Evolutionary conservation across 2,113 vertebrate species (phyloP).

Genomic region (Narcine bancroftii): DNA sequence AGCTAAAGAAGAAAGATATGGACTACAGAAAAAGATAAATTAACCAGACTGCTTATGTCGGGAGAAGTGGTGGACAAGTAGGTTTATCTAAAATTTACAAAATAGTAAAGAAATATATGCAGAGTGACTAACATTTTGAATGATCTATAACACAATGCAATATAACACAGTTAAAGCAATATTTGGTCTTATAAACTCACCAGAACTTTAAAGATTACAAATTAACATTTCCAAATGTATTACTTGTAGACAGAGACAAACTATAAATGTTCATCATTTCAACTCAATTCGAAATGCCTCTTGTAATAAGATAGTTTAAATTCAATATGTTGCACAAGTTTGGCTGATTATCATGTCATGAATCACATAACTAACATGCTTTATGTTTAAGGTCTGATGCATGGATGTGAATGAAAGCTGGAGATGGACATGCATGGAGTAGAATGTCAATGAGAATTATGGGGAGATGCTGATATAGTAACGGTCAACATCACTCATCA

Average conservation of each 20-base stretch:
- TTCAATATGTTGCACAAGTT: neutral
- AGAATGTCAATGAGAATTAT: neutral
- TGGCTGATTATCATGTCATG: neutral
- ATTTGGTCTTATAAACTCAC: neutral
- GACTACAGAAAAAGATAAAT: neutral
- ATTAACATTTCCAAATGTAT: neutral
- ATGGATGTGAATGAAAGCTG: neutral
- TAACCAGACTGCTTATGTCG: neutral
- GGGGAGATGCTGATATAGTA: neutral
- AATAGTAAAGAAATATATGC: neutral
- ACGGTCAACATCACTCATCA: slow-evolving; percentile 18
- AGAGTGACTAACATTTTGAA: neutral
- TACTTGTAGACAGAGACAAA: neutral
- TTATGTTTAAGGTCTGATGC: neutral
- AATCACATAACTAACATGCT: neutral
- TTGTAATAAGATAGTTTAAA: neutral
- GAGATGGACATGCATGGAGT: neutral
- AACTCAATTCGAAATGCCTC: neutral
- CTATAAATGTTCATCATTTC: neutral
- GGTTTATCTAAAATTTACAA: neutral
- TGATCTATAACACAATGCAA: neutral
- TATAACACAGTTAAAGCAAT: neutral
- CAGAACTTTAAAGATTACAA: neutral
- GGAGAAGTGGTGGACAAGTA: neutral
- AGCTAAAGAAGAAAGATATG: too few relatives aligned